Evolutionary conservation across 2,888 invertebrate genomes (phyloP).

Genomic region (Scaptomyza reducta): DNA sequence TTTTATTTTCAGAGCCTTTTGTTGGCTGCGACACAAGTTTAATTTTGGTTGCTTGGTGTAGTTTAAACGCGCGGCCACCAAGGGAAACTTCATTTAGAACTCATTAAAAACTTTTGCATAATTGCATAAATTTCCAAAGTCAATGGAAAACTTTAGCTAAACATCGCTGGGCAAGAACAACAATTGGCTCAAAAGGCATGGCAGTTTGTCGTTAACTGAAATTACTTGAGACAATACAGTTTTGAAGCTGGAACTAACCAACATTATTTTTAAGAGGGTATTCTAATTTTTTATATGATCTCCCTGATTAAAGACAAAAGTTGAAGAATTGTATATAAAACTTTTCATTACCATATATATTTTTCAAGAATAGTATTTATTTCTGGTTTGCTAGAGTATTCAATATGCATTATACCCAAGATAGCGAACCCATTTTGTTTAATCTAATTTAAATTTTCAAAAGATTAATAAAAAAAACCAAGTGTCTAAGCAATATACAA

Average conservation of each 20-base stretch:
- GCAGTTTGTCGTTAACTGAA: background rate
- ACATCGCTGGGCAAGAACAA: conserved; percentile 14
- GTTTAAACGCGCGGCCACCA: conserved; percentile 69
- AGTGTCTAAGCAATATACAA: conserved; percentile 5
- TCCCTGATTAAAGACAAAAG: too few species aligned
- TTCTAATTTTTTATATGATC: too few species aligned
- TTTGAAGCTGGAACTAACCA: background rate
- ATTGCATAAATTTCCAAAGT: conserved; percentile 79
- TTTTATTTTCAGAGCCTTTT: conserved; percentile 24
- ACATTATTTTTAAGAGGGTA: background rate
- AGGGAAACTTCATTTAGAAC: conserved; percentile 75
- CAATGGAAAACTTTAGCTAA: conserved; percentile 67
- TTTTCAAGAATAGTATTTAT: background rate
- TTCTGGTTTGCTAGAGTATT: background rate
- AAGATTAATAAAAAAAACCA: conserved; percentile 1
- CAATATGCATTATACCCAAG: background rate
- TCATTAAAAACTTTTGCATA: conserved; percentile 79
- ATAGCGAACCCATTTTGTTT: background rate
- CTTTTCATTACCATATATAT: too few species aligned
- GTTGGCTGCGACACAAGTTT: conserved; percentile 60
- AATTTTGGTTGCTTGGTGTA: conserved; percentile 59
- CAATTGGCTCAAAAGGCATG: conserved; percentile 1
- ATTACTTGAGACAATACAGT: background rate
- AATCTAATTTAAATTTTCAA: conserved; percentile 9
- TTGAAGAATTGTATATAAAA: too few species aligned